phyloP scores from a whole-genome alignment of 92 coral and sea anemone genomes.

The Parazoanthus swiftii region DNA sequence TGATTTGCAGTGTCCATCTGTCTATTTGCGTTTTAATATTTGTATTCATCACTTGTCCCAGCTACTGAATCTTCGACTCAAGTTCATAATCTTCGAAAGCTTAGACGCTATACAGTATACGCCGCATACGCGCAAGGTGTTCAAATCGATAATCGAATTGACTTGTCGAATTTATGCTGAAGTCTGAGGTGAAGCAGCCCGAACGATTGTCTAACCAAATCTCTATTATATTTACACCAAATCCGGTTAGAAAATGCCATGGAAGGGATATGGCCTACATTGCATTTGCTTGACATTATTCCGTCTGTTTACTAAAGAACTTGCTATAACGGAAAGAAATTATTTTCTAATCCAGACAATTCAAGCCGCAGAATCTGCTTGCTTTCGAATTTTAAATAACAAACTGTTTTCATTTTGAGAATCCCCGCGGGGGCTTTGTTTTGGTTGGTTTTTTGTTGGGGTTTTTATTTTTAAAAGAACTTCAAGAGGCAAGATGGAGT shows the following conservation, averaged over 20 bases:
- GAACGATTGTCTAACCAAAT: too few species aligned
- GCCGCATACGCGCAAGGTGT: too few species aligned
- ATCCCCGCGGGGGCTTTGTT: background rate
- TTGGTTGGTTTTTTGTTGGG: background rate
- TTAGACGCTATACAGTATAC: too few species aligned
- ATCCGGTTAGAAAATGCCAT: too few species aligned
- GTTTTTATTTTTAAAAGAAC: too few species aligned
- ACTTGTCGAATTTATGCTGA: background rate
- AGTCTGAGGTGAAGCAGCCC: background rate
- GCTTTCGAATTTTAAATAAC: background rate
- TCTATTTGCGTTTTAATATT: too few species aligned
- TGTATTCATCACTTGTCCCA: too few species aligned
- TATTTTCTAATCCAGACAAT: background rate
- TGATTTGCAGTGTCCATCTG: background rate
- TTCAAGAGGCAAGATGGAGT: background rate
- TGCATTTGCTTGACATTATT: background rate
- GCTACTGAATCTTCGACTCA: too few species aligned
- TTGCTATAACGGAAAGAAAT: background rate
- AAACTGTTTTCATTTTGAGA: background rate
- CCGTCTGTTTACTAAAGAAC: background rate
- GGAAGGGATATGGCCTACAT: background rate
- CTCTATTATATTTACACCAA: too few species aligned
- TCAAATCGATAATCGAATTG: background rate
- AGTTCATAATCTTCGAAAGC: too few species aligned
- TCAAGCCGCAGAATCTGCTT: background rate